A percentile compares a stretch with the other conserved stretches of the same genome.
Evolutionary conservation across 2,113 vertebrate genomes (phyloP).

Genomic region (Corythornis madagascariensis): DNA sequence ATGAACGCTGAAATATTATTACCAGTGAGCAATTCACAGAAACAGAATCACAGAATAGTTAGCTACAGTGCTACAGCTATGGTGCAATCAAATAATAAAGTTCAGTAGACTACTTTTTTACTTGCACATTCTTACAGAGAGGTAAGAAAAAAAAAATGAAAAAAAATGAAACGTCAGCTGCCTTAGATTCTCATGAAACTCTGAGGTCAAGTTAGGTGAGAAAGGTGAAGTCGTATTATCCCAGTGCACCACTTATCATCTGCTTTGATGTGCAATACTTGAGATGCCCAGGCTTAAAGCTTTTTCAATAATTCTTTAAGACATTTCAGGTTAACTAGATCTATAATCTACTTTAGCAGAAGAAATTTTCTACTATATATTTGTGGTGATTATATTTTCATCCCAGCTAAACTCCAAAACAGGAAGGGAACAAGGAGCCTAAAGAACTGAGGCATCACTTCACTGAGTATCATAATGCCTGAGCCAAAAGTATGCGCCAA

Average conservation of each 20-base stretch:
- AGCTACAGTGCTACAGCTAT: background rate
- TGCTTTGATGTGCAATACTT: background rate
- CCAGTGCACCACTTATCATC: background rate
- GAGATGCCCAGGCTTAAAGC: background rate
- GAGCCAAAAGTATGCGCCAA: background rate
- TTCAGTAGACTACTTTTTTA: background rate
- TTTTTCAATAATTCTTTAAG: background rate
- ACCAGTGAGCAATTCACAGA: background rate
- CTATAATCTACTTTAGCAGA: background rate
- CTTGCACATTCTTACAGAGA: background rate
- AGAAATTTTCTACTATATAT: background rate
- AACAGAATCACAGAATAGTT: background rate
- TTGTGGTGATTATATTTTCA: background rate
- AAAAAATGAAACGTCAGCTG: background rate
- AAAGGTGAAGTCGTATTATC: background rate
- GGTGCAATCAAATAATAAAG: background rate
- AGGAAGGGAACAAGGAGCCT: background rate
- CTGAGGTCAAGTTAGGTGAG: background rate
- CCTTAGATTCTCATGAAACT: background rate
- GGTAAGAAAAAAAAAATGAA: background rate
- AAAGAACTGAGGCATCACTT: background rate
- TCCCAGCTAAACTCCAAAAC: background rate
- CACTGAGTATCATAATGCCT: background rate
- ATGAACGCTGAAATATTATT: background rate
- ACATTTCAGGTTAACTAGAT: background rate